Evolutionary conservation across 2,888 invertebrate genomes (phyloP), one percentile per base, ranked within the genome.

Genomic region (Catocala nupta): DNA sequence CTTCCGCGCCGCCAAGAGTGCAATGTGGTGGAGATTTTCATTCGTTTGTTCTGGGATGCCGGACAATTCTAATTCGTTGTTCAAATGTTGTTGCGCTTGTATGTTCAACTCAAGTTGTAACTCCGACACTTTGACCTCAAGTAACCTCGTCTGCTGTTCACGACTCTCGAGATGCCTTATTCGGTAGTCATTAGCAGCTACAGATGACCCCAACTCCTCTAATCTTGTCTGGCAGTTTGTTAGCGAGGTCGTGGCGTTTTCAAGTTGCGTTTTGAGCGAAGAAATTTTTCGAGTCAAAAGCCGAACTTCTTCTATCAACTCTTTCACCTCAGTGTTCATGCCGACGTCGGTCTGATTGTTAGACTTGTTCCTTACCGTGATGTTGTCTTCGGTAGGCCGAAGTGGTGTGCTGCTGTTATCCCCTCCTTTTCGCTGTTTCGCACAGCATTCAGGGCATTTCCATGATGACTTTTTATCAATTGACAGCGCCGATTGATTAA

Each of bases 11-110:
- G 66, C 62, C 0, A 66, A 9, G 1, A 65, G 43, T 0, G 68
- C 65, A 0, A 68, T 55, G 11, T 73, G 71, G 44, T 59, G n/a
- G 1, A 70, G 59, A 45, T 69, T 74, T 58, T 77, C 76, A 45
- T 59, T 60, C 0, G 47, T 42, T 0, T 49, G 9, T 16, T 76
- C 73, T 1, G 59, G 57, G 5, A 76, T 36, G 6, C 71, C 76
- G 4, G 51, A 7, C n/a, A 76, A 55, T 49, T 77, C 70, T 4
- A 74, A 2, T 34, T 74, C 71, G 53, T 73, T 77, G 8, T 60
- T 50, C 9, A 73, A 34, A 8, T 48, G 49, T 1, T 39, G 44
- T 47, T 71, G 71, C 6, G 64, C 63, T 56, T 70, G 67, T 13
- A 52, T 42, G 11, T 57, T 63, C 5, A 71, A 4, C 13, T 69